Evolutionary conservation across 2,888 invertebrate genomes (phyloP).

Genomic region (Limnephilus marmoratus): DNA sequence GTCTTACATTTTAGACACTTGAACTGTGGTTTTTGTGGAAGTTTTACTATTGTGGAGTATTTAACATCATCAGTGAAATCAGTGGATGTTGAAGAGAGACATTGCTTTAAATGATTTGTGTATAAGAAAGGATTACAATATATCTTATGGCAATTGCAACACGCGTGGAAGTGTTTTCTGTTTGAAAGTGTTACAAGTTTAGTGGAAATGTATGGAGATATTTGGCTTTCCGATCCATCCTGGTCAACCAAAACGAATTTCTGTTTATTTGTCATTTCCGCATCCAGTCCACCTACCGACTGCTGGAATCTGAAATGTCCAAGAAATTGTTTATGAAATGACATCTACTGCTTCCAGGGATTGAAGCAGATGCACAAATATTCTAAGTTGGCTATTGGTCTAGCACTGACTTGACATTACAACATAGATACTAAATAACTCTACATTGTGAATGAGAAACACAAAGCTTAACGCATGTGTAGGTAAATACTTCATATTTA

Average conservation of each 20-base stretch:
- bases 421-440: background rate
- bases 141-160: slow-evolving; percentile 5
- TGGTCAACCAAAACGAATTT: slow-evolving; percentile 21
- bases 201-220: slow-evolving; percentile 8
- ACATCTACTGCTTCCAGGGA: background rate
- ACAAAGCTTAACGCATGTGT: background rate
- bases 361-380: background rate
- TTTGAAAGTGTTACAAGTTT: slow-evolving; percentile 8
- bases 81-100: background rate
- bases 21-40: background rate
- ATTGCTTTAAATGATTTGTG: background rate
- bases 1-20: slow-evolving; percentile 11
- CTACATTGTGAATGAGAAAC: background rate
- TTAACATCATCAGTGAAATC: background rate
- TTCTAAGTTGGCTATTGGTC: background rate
- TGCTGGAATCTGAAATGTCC: slow-evolving; percentile 34
- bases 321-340: slow-evolving; percentile 33
- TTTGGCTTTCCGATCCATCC: slow-evolving; percentile 7
- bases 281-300: background rate
- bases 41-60: background rate
- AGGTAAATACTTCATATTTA: background rate
- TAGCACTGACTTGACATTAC: background rate
- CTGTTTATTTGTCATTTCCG: slow-evolving; percentile 4
- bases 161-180: slow-evolving; percentile 6
- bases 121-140: background rate